Evolutionary conservation across 2,113 vertebrate genomes (phyloP).

Genomic region (Cyprinus carpio): DNA sequence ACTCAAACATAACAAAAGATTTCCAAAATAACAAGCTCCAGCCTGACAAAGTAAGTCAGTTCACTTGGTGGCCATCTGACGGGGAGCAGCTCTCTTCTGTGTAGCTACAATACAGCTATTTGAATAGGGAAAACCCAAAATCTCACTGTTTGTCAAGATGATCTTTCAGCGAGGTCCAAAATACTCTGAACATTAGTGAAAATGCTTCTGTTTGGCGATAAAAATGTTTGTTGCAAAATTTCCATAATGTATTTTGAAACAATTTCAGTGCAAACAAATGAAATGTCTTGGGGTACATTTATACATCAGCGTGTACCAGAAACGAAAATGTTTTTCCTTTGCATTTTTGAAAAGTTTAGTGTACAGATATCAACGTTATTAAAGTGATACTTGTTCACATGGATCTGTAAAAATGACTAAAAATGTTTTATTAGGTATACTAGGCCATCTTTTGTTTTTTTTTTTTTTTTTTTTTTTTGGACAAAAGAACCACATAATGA

Average conservation of each 20-base stretch:
- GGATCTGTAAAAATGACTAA: too few relatives aligned
- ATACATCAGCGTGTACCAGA: too few relatives aligned
- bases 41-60: not conserved
- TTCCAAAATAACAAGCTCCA: conserved; percentile 17
- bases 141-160: not conserved
- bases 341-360: too few relatives aligned
- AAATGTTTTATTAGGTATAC: too few relatives aligned
- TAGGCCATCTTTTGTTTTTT: too few relatives aligned
- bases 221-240: not conserved
- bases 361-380: too few relatives aligned
- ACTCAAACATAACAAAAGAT: not conserved
- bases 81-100: not conserved
- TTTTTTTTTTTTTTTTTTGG: too few relatives aligned
- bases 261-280: not conserved
- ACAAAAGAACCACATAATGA: not conserved
- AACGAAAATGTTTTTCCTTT: too few relatives aligned
- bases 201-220: not conserved
- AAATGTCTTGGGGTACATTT: not conserved
- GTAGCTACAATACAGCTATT: not conserved
- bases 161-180: not conserved
- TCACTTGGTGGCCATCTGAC: not conserved
- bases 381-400: too few relatives aligned
- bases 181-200: not conserved
- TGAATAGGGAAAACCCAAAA: not conserved
- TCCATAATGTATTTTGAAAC: not conserved